Conservation (phyloP, 2,113 vertebrate genomes). For the Petrocephalus microphthalmus region DNA sequence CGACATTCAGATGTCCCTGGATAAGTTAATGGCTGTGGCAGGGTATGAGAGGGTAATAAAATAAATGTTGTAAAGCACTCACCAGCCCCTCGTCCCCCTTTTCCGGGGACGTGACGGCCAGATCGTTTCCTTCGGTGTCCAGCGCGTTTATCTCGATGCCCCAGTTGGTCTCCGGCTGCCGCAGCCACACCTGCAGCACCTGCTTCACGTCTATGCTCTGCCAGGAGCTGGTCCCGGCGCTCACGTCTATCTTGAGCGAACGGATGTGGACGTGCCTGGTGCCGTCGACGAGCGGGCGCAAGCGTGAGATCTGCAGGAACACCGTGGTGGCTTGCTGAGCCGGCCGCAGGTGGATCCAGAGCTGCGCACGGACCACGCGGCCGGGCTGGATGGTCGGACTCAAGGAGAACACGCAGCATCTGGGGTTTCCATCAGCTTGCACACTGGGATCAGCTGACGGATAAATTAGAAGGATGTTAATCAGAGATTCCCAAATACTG, state of each 20-base stretch:
- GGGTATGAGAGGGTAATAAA: neutral
- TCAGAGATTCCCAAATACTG: neutral
- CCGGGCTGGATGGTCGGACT: slow-evolving; percentile 82
- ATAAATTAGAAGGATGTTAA: slow-evolving; percentile 37
- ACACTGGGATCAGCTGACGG: slow-evolving; percentile 75
- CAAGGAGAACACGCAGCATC: slow-evolving; percentile 94
- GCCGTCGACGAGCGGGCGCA: slow-evolving; percentile 79
- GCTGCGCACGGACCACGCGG: slow-evolving; percentile 85
- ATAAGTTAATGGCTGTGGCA: neutral
- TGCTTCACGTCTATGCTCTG: slow-evolving; percentile 97
- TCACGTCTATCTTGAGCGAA: slow-evolving; percentile 92
- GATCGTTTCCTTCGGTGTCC: slow-evolving; percentile 80
- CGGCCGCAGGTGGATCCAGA: slow-evolving; percentile 90
- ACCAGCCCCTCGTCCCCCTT: slow-evolving; percentile 91
- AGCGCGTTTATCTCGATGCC: slow-evolving; percentile 96
- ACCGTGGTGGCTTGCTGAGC: slow-evolving; percentile 79
- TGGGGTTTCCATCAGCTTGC: slow-evolving; percentile 79
- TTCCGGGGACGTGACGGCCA: slow-evolving; percentile 81
- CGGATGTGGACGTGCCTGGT: slow-evolving; percentile 83
- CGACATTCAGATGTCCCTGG: neutral
- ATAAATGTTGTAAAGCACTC: slow-evolving; percentile 48
- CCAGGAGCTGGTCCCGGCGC: slow-evolving; percentile 83
- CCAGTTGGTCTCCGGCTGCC: slow-evolving; percentile 96
- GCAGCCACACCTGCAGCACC: slow-evolving; percentile 89
- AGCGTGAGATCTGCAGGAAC: slow-evolving; percentile 91